phyloP scores from a whole-genome alignment of 2,888 invertebrate genomes.

The Apodemia duryi region DNA sequence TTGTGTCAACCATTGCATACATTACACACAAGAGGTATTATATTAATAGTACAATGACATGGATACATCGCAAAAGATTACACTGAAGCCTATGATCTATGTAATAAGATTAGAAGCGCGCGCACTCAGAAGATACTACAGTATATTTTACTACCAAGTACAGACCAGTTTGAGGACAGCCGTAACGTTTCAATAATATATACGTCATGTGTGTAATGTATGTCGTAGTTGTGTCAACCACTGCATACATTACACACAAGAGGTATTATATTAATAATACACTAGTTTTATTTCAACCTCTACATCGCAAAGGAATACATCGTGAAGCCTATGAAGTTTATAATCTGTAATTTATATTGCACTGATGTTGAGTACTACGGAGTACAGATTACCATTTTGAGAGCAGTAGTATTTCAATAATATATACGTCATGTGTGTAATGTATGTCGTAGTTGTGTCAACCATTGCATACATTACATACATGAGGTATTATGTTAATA shows the following conservation, averaged over 20 bases:
- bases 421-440: not conserved
- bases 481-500: not conserved
- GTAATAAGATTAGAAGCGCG: too few relatives aligned
- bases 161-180: not conserved
- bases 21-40: not conserved
- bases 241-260: not conserved
- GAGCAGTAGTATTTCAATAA: not conserved
- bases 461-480: not conserved
- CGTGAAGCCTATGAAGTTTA: too few relatives aligned
- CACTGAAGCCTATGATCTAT: too few relatives aligned
- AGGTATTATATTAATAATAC: not conserved
- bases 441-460: conserved; percentile 7
- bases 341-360: too few relatives aligned
- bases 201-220: not conserved
- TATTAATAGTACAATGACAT: not conserved
- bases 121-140: too few relatives aligned
- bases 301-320: not conserved
- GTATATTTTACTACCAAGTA: not conserved
- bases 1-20: conserved; percentile 3
- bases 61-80: not conserved
- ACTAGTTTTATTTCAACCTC: not conserved
- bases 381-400: not conserved
- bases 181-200: not conserved
- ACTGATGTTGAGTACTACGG: not conserved
- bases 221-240: conserved; percentile 4